Conservation (phyloP, 1,140 invertebrate genomes). For the Cydia amplana region DNA sequence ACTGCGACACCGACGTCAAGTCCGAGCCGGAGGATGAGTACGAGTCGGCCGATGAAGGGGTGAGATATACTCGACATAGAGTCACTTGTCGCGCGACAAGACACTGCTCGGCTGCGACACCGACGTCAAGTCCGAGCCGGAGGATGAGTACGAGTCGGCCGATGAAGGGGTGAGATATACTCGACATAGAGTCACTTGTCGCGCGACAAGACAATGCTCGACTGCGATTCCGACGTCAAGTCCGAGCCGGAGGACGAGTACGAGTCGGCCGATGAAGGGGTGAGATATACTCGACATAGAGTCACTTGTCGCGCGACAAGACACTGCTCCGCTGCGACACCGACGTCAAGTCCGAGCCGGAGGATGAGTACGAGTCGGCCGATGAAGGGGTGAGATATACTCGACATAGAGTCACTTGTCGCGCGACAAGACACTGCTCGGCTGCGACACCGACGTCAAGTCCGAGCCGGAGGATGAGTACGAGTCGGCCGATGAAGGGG, state of each 20-base stretch:
- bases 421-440: slow-evolving; percentile 41
- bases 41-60: slow-evolving; percentile 64
- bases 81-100: slow-evolving; percentile 51
- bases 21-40: slow-evolving; percentile 68
- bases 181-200: slow-evolving; percentile 36
- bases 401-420: slow-evolving; percentile 35
- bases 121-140: slow-evolving; percentile 65
- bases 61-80: too few relatives aligned
- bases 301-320: slow-evolving; percentile 46
- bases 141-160: slow-evolving; percentile 67
- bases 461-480: slow-evolving; percentile 56
- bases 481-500: too few relatives aligned
- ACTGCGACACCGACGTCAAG: slow-evolving; percentile 57
- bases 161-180: slow-evolving; percentile 52
- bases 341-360: slow-evolving; percentile 65
- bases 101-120: slow-evolving; percentile 47
- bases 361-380: slow-evolving; percentile 67
- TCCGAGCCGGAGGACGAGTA: slow-evolving; percentile 68
- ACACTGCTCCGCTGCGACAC: slow-evolving; percentile 47
- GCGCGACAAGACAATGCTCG: slow-evolving; percentile 46
- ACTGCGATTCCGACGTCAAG: slow-evolving; percentile 56
- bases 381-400: slow-evolving; percentile 52
- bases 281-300: slow-evolving; percentile 29
- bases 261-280: slow-evolving; percentile 64
- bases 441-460: slow-evolving; percentile 25